These are phyloP conservation scores for Sylvietta virens DNA, from an alignment of 2,113 vertebrate genomes.

Conservation along the genomic window DNA sequence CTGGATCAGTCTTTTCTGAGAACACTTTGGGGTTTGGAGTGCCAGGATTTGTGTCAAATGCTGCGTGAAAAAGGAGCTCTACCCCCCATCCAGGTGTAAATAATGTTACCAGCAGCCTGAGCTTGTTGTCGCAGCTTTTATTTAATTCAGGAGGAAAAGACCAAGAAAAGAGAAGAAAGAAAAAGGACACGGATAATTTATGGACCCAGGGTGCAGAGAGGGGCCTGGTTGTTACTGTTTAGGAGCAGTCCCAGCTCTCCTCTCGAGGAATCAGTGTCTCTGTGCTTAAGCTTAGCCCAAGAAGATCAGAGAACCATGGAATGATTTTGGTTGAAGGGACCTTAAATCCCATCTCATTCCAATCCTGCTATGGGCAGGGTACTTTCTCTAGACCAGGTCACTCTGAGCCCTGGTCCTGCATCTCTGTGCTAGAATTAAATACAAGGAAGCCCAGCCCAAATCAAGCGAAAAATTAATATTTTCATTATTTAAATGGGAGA, in stretches of 20 bases:
- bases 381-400: not conserved
- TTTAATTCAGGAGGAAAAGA: not conserved
- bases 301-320: not conserved
- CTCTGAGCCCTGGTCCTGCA: not conserved
- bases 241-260: not conserved
- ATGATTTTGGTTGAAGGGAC: not conserved
- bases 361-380: not conserved
- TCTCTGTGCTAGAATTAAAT: not conserved
- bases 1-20: not conserved
- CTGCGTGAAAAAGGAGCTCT: not conserved
- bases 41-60: not conserved
- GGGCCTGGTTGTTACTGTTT: not conserved
- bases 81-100: not conserved
- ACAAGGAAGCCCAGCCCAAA: not conserved
- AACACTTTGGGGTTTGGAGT: not conserved
- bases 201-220: not conserved
- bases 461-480: not conserved
- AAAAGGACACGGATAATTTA: not conserved
- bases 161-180: not conserved
- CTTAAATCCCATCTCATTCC: not conserved
- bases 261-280: accelerated
- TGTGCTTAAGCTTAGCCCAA: not conserved
- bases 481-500: not conserved
- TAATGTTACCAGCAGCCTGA: not conserved
- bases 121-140: not conserved